Evolutionary conservation across 2,113 vertebrate genomes (phyloP).

Genomic region (Catharus minimus): DNA sequence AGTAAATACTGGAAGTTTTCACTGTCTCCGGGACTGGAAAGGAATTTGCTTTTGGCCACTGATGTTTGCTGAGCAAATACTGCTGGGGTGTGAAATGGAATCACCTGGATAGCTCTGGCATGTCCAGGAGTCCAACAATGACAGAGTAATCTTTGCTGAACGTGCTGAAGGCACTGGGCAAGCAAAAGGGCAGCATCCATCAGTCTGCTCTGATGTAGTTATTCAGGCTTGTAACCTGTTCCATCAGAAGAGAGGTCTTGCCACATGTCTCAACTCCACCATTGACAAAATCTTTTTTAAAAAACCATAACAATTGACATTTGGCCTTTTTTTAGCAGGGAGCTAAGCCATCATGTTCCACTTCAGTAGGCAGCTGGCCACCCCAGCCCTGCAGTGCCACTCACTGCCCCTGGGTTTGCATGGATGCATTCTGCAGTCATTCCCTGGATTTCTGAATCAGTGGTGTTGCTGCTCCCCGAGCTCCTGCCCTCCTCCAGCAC

Average conservation of each 20-base stretch:
- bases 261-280: not conserved
- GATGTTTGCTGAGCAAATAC: constrained; percentile 20
- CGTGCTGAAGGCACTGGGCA: not conserved
- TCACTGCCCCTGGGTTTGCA: not conserved
- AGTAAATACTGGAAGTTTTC: not conserved
- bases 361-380: not conserved
- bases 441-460: constrained; percentile 4
- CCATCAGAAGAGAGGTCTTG: not conserved
- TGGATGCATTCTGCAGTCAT: not conserved
- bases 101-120: not conserved
- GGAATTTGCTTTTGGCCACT: not conserved
- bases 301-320: not conserved
- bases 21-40: not conserved
- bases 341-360: not conserved
- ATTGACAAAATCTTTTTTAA: not conserved
- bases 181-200: not conserved
- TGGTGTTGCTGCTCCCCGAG: not conserved
- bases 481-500: not conserved
- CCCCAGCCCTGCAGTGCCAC: not conserved
- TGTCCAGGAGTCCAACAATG: not conserved
- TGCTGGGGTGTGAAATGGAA: not conserved
- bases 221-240: constrained; percentile 8
- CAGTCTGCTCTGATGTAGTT: not conserved
- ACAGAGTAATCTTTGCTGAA: constrained; percentile 40
- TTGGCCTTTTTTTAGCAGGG: not conserved